A percentile compares a stretch with the other conserved stretches of the same genome.
phyloP scores from a whole-genome alignment of 2,888 invertebrate genomes.

The Bimastos eiseni region DNA sequence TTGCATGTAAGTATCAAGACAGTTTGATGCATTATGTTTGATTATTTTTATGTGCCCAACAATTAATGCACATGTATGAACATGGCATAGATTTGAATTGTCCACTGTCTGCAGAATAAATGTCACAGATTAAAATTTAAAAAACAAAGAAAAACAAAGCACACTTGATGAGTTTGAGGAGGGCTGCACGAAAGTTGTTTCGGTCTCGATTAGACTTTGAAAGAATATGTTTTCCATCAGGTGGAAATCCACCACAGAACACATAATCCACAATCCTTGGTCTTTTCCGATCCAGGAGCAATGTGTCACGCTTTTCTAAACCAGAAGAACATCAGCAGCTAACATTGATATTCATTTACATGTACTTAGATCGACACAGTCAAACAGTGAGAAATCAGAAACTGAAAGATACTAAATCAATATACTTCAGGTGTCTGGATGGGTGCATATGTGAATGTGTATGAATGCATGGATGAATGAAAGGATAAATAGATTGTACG shows the following conservation, averaged over 20 bases:
- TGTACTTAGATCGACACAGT: neutral
- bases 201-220: conserved; percentile 66
- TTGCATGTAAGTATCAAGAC: no score
- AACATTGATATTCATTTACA: neutral
- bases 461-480: neutral
- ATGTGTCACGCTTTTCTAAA: neutral
- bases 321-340: neutral
- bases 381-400: neutral
- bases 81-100: no score
- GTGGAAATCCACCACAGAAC: conserved; percentile 9
- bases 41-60: no score
- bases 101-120: neutral
- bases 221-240: neutral
- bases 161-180: conserved; percentile 75
- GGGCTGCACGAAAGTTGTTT: conserved; percentile 78
- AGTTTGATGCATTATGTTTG: no score
- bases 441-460: neutral
- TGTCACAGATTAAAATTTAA: neutral
- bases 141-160: conserved; percentile 38
- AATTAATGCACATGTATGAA: no score
- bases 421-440: neutral
- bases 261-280: conserved; percentile 17
- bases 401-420: neutral
- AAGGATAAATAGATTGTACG: no score
- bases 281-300: neutral